These are phyloP conservation scores for Frankliniella fusca DNA, from an alignment of 2,888 invertebrate species.

Conservation along the genomic window DNA sequence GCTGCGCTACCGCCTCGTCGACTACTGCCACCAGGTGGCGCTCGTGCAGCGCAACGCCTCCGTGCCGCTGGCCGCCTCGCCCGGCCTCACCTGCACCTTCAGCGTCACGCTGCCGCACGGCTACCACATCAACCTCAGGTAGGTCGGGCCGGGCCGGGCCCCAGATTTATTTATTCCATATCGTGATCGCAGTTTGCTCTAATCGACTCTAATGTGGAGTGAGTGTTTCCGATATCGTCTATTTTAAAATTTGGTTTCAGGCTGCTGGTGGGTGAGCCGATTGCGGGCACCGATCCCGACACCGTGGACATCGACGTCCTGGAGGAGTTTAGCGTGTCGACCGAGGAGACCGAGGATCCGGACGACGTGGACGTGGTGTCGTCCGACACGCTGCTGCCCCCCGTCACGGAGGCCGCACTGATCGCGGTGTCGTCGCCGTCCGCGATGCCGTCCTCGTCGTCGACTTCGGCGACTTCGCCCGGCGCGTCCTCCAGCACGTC, in stretches of 20 bases:
- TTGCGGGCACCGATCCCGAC: conserved; percentile 31
- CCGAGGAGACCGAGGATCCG: background rate
- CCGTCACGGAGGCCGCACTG: background rate
- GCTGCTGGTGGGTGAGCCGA: conserved; percentile 53
- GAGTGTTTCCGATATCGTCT: too few relatives aligned
- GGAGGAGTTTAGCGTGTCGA: background rate
- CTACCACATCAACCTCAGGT: conserved; percentile 57
- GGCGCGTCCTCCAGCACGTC: background rate
- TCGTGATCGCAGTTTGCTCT: too few relatives aligned
- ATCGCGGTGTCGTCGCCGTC: background rate
- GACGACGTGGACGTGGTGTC: background rate
- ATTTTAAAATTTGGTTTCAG: conserved; percentile 37
- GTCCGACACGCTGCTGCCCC: background rate
- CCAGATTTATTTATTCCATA: too few relatives aligned
- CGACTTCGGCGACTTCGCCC: background rate
- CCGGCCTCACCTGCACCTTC: conserved; percentile 62
- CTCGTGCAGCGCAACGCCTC: conserved; percentile 61
- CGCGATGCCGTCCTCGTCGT: background rate
- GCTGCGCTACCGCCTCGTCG: conserved; percentile 62
- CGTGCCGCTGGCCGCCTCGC: conserved; percentile 54
- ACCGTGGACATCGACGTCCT: background rate
- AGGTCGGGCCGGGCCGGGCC: too few relatives aligned
- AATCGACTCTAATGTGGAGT: too few relatives aligned
- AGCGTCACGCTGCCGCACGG: conserved; percentile 67
- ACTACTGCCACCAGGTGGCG: conserved; percentile 67